Conservation (phyloP, 2,797 vertebrate genomes). For the Sebastes melanostomus region DNA sequence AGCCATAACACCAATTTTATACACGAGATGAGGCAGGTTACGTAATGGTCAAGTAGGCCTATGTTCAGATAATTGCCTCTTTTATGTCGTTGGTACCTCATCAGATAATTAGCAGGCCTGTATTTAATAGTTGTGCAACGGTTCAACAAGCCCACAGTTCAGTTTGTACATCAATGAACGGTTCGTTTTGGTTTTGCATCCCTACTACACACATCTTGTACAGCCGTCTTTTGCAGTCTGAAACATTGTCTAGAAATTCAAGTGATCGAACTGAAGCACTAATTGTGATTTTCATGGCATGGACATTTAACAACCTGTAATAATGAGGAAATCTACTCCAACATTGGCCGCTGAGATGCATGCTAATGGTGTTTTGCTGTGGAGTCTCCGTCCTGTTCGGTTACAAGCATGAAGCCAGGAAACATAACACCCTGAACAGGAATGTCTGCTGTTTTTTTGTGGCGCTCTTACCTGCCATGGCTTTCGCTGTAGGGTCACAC, state of each 20-base stretch:
- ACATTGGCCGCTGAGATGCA: slow-evolving; percentile 47
- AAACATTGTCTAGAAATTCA: neutral
- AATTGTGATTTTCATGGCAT: slow-evolving; percentile 42
- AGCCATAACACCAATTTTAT: no score
- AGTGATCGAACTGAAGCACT: slow-evolving; percentile 8
- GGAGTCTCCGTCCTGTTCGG: slow-evolving; percentile 57
- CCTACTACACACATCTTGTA: neutral
- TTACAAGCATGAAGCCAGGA: slow-evolving; percentile 63
- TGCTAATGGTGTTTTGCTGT: slow-evolving; percentile 56
- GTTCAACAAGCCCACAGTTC: no score
- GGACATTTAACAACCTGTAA: slow-evolving; percentile 32
- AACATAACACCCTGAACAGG: slow-evolving; percentile 31
- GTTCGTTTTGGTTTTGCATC: no score
- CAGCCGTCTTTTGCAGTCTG: neutral
- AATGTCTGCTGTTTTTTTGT: slow-evolving; percentile 46
- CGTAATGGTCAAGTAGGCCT: no score
- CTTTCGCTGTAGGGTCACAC: slow-evolving; percentile 60
- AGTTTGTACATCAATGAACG: no score
- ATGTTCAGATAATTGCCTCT: no score
- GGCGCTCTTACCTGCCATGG: slow-evolving; percentile 52
- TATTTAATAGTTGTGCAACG: no score
- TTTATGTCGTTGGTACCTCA: no score
- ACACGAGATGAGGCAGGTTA: no score
- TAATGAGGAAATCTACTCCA: slow-evolving; percentile 21
- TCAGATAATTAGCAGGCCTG: no score